These are phyloP conservation scores for Poeciliopsis occidentalis DNA, from an alignment of 2,113 vertebrate species.

Conservation along the genomic window DNA sequence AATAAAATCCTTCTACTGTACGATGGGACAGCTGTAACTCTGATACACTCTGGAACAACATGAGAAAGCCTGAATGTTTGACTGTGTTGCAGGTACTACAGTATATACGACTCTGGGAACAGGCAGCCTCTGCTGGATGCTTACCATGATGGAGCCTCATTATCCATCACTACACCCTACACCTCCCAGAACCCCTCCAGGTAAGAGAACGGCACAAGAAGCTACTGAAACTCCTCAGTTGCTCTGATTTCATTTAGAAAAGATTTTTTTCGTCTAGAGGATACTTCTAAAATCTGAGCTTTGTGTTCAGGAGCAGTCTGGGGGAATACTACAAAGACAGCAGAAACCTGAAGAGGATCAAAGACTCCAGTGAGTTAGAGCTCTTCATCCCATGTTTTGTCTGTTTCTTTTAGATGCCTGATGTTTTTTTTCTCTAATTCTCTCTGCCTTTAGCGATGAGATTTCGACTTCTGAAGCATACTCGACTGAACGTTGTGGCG, in stretches of 20 bases:
- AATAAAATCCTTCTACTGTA: neutral
- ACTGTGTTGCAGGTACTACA: slow-evolving; percentile 82
- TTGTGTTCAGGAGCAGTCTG: slow-evolving; percentile 79
- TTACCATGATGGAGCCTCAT: slow-evolving; percentile 89
- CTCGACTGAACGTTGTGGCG: slow-evolving; percentile 87
- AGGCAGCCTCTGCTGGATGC: slow-evolving; percentile 89
- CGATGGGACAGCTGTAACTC: neutral
- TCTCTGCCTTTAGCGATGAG: slow-evolving; percentile 75
- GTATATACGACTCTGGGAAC: slow-evolving; percentile 87
- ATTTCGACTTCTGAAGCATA: slow-evolving; percentile 86
- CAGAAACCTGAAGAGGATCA: slow-evolving; percentile 87
- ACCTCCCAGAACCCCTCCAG: slow-evolving; percentile 81
- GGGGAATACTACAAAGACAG: slow-evolving; percentile 88
- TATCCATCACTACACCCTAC: slow-evolving; percentile 86
- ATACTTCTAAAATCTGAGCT: neutral
- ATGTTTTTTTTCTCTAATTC: slow-evolving; percentile 14
- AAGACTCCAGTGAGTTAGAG: slow-evolving; percentile 85
- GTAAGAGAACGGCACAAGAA: slow-evolving; percentile 60
- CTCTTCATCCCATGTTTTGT: neutral
- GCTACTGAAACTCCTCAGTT: neutral
- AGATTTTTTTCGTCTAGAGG: neutral
- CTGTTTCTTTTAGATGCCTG: neutral
- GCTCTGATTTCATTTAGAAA: no score
- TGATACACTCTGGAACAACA: neutral
- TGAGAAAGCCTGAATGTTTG: neutral